Evolutionary conservation across 1,140 invertebrate genomes (phyloP), one percentile per base, ranked within the genome.

Genomic region (Lysiphlebus fabarum): DNA sequence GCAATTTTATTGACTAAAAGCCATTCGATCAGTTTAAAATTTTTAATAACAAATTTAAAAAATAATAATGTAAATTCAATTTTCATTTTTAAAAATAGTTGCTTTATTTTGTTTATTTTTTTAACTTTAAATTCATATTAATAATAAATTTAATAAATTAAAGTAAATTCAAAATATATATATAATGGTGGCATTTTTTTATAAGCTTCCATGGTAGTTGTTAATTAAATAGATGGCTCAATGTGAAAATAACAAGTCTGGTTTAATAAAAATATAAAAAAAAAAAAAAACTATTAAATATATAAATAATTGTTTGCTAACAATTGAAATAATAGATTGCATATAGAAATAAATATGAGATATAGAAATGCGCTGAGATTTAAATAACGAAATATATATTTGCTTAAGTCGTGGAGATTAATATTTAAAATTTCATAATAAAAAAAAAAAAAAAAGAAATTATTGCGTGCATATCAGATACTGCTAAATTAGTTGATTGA

Each of bases 181-280:
- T 47, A 40, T 47, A 8, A 43, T 53, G 63, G 56, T 58, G 51
- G 61, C 61, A 62, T 53, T 37, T 54, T 59, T 60, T n/a, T n/a
- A n/a, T n/a, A n/a, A 51, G 62, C 62, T 62, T 66, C 62, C 61
- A 62, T 41, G 38, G 58, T 67, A 67, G 62, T 59, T 14, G 59
- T 64, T 26, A 58, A 64, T 51, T 47, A 53, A 55, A 65, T 71
- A 72, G 68, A 68, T 68, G 70, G 70, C 70, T 72, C 70, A 72
- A 72, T 72, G 70, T 72, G 68, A 64, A 69, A 71, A 67, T 67
- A 64, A 68, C 66, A 72, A 70, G 68, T 72, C 69, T 72, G 68
- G 68, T 70, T 69, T 68, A 37, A 63, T 69, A 69, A 54, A 42
- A 58, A 40, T 36, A 40, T 36, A 26, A 26, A 26, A 26, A 26